These are phyloP conservation scores for Steromphala cineraria DNA, from an alignment of 2,888 invertebrate genomes.

Conservation along the genomic window DNA sequence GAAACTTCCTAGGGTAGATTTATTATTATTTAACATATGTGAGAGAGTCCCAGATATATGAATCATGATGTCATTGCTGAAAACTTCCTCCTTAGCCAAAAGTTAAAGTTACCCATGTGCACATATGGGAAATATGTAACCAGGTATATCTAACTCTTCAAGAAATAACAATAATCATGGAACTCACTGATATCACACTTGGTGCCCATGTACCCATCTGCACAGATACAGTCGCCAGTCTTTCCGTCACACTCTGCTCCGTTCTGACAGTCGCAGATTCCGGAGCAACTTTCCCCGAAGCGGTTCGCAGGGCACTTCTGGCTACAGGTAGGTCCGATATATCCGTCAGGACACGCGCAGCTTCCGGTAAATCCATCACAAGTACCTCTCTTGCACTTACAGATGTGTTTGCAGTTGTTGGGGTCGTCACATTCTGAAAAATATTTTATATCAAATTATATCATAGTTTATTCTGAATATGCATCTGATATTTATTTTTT, in stretches of 20 bases:
- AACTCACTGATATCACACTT: constrained; percentile 68
- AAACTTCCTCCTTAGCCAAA: too few relatives aligned
- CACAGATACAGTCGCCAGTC: constrained; percentile 85
- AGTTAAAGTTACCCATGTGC: too few relatives aligned
- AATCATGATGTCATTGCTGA: too few relatives aligned
- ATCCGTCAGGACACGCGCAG: constrained; percentile 71
- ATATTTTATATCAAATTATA: too few relatives aligned
- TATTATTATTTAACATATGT: too few relatives aligned
- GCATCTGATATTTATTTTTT: too few relatives aligned
- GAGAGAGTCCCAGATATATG: too few relatives aligned
- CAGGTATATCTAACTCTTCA: too few relatives aligned
- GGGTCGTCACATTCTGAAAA: constrained; percentile 64
- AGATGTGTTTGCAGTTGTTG: constrained; percentile 62
- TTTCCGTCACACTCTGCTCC: constrained; percentile 68
- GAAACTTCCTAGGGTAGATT: too few relatives aligned
- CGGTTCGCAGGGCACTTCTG: constrained; percentile 62
- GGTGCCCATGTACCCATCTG: constrained; percentile 75
- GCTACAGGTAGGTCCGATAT: constrained; percentile 63
- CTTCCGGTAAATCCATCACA: constrained; percentile 68
- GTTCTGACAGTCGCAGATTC: constrained; percentile 66
- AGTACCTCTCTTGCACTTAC: constrained; percentile 74
- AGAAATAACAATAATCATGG: not conserved
- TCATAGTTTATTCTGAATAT: too few relatives aligned
- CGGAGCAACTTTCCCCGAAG: constrained; percentile 68
- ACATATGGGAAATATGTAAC: too few relatives aligned